Evolutionary conservation across 35 echinoderm and acorn worm genomes (phyloP), one percentile per base, ranked within the genome.

Genomic region (Amphiura filiformis): DNA sequence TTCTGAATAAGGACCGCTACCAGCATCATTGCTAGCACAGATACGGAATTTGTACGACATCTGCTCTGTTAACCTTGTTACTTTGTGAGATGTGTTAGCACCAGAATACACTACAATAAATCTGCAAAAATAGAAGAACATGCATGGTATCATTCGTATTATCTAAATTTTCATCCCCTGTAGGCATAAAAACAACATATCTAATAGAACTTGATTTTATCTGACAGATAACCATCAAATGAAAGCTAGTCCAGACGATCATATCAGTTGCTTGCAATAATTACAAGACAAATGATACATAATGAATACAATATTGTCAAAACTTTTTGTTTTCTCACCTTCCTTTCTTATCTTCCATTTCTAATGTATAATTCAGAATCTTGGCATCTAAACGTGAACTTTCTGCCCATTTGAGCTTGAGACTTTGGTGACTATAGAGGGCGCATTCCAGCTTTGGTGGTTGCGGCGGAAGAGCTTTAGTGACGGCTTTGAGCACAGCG

Each of bases 291-390:
- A 77, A 35, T 11, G 28, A 77, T 22, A 35, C 57, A 64, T 64
- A 77, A 30, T 20, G 28, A 20, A 1, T 79, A 34, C 22, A 32
- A 34, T 20, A 34, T 17, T 47, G 41, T 47, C 4, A 47, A 47
- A 9, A 4, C 41, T 9, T 9, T 47, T 47, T 9, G 17, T 9
- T 17, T 47, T 47, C 93, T 84, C 41, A 99, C 96, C 93, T 94
- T 90, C 96, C 96, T 81, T 89, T 92, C 65, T 87, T 99, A 77
- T 99, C 96, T 78, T 99, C 96, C 96, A 99, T 99, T 77, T 94
- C 89, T 75, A 99, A 76, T n/a, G 93, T 92, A 76, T 94, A 99
- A 75, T 92, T 94, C 23, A 92, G 70, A 49, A 84, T 81, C 65
- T 92, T 94, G 35, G 87, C 81, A 20, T 94, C 93, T 15, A 87